phyloP scores from a whole-genome alignment of 2,113 vertebrate species.

The Pao palembangensis region DNA sequence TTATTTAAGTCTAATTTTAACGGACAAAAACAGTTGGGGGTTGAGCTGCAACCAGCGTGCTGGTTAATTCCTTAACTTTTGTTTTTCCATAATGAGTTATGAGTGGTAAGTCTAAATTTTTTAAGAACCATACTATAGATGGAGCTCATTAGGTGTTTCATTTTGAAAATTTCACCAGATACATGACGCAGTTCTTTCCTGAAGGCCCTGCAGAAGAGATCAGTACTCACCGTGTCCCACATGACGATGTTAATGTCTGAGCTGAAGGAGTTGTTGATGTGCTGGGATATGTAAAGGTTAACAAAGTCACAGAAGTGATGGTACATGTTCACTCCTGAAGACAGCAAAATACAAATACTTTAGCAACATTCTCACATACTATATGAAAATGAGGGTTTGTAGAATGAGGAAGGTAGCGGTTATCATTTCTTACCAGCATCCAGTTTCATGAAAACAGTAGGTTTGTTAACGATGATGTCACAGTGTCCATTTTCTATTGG shows the following conservation, averaged over 20 bases:
- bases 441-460: conserved; percentile 94
- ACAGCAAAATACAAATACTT: conserved; percentile 25
- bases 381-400: too few species aligned
- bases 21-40: neutral
- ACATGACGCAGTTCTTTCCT: too few species aligned
- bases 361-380: neutral
- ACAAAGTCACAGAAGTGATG: conserved; percentile 98
- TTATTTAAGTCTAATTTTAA: conserved; percentile 8
- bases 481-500: conserved; percentile 81
- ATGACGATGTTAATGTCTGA: conserved; percentile 88
- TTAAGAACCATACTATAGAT: too few species aligned
- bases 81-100: neutral
- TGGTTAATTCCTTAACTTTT: neutral
- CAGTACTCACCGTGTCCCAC: conserved; percentile 94
- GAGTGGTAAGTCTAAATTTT: neutral
- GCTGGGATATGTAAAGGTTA: conserved; percentile 95
- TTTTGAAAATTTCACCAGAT: too few species aligned
- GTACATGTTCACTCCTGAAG: conserved; percentile 95
- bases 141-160: too few species aligned
- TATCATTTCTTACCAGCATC: conserved; percentile 83
- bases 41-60: neutral
- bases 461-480: conserved; percentile 86
- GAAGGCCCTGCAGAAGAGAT: neutral
- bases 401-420: too few species aligned
- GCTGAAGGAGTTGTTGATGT: conserved; percentile 92